Conservation (phyloP, 2,797 vertebrate genomes). For the Danio choprae region DNA sequence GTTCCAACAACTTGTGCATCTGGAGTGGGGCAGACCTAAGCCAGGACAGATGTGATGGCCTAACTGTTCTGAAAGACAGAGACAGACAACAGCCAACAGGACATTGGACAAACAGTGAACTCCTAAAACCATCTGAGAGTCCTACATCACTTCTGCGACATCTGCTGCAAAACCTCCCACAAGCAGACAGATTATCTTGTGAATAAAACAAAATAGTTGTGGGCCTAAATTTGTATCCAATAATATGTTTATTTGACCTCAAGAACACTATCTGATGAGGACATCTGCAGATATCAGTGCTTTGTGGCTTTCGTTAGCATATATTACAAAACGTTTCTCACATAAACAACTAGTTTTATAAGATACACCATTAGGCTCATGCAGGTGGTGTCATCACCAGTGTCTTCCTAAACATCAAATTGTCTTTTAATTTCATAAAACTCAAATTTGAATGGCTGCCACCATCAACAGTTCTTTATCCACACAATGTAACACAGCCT, state of each 20-base stretch:
- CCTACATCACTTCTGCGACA: conserved; percentile 46
- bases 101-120: conserved; percentile 43
- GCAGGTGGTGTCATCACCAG: background rate
- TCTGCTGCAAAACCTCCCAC: conserved; percentile 32
- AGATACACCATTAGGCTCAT: background rate
- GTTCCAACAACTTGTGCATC: conserved; percentile 77
- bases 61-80: conserved; percentile 55
- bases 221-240: conserved; percentile 7
- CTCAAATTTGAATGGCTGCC: background rate
- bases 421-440: conserved; percentile 10
- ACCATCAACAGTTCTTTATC: conserved; percentile 4
- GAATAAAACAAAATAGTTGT: background rate
- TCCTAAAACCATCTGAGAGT: conserved; percentile 24
- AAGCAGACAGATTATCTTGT: background rate
- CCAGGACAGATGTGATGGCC: conserved; percentile 75
- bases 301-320: background rate
- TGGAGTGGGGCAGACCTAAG: conserved; percentile 64
- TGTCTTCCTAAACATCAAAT: background rate
- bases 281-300: background rate
- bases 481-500: conserved; percentile 4
- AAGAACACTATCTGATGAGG: background rate
- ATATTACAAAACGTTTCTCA: background rate
- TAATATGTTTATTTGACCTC: background rate
- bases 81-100: conserved; percentile 17
- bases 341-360: conserved; percentile 8